These are phyloP conservation scores for Pyrocephalus nanus DNA, from an alignment of 2,797 vertebrate species.

Conservation along the genomic window DNA sequence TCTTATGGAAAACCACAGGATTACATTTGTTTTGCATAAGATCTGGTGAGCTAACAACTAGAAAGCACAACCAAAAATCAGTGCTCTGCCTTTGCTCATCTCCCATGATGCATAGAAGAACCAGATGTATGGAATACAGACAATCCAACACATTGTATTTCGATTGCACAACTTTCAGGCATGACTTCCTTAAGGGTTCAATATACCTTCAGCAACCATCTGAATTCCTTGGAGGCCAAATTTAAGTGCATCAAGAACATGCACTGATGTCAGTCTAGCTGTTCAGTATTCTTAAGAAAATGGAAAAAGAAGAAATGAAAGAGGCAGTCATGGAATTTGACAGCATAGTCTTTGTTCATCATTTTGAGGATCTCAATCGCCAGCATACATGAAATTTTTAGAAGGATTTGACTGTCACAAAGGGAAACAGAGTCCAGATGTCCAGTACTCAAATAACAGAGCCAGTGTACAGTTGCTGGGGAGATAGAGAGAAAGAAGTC, in stretches of 20 bases:
- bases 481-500: background rate
- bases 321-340: slow-evolving; percentile 44
- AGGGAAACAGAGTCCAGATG: slow-evolving; percentile 48
- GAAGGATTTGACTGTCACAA: slow-evolving; percentile 30
- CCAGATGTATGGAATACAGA: background rate
- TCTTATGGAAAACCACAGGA: background rate
- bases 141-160: background rate
- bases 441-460: slow-evolving; percentile 29
- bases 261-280: background rate
- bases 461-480: background rate
- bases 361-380: slow-evolving; percentile 6
- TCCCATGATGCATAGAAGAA: background rate
- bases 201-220: background rate
- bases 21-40: background rate
- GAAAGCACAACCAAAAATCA: background rate
- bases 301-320: slow-evolving; percentile 33
- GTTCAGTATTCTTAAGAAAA: slow-evolving; percentile 27
- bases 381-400: background rate
- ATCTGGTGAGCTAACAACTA: background rate
- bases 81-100: background rate
- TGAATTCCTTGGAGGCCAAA: background rate
- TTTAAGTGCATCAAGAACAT: background rate
- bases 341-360: slow-evolving; percentile 48
- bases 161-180: background rate
- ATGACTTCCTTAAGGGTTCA: background rate